These are phyloP conservation scores for Petrolisthes manimaculis DNA, from an alignment of 2,888 invertebrate species.

Conservation along the genomic window DNA sequence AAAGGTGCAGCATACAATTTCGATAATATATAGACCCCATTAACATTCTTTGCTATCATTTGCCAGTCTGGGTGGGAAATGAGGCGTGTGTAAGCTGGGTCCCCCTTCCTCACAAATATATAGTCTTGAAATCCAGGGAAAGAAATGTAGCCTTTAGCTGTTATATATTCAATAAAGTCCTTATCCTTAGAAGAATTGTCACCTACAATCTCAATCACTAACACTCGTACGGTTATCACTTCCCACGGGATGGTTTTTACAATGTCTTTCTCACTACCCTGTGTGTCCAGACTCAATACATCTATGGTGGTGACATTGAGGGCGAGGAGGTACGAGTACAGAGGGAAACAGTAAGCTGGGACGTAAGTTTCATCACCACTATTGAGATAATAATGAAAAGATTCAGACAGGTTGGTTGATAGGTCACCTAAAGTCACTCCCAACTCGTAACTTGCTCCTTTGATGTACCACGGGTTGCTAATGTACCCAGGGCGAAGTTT, in stretches of 20 bases:
- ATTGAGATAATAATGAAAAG: not conserved
- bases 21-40: too few relatives aligned
- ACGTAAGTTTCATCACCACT: conserved; percentile 1
- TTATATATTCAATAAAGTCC: conserved; percentile 15
- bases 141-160: not conserved
- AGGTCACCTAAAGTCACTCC: not conserved
- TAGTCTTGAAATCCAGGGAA: conserved; percentile 8
- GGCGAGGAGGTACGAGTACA: conserved; percentile 72
- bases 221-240: conserved; percentile 71
- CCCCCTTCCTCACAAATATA: conserved; percentile 16
- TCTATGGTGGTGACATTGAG: conserved; percentile 72
- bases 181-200: not conserved
- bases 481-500: not conserved
- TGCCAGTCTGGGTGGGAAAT: not conserved
- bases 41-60: not conserved
- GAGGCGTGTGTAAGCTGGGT: conserved; percentile 2
- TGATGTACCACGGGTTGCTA: conserved; percentile 15
- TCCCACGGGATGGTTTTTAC: conserved; percentile 73
- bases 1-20: too few relatives aligned
- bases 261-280: conserved; percentile 73
- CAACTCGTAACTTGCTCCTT: conserved; percentile 8
- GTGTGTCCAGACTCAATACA: conserved; percentile 74
- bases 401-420: not conserved
- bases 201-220: conserved; percentile 5
- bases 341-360: conserved; percentile 71